phyloP scores from a whole-genome alignment of 2,888 invertebrate genomes.

The Apamea anceps region DNA sequence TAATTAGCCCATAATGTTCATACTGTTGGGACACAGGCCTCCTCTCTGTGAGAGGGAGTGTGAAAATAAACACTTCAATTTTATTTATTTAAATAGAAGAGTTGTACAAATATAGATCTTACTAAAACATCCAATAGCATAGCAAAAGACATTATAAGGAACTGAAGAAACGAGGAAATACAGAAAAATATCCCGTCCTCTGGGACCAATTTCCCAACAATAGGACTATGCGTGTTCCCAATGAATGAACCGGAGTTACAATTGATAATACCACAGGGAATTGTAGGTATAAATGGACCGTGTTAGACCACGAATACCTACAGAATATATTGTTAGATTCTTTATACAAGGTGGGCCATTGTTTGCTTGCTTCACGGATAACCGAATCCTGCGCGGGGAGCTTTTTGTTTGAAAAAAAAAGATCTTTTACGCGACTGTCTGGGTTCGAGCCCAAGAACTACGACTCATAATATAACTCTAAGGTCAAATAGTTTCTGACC shows the following conservation, averaged over 20 bases:
- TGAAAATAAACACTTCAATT: too few species aligned
- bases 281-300: neutral
- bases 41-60: too few species aligned
- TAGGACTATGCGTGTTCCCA: slow-evolving; percentile 8
- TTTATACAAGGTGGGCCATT: neutral
- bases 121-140: neutral
- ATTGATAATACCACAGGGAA: slow-evolving; percentile 8
- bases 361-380: neutral
- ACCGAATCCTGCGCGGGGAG: too few species aligned
- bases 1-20: too few species aligned
- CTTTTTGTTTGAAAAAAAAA: too few species aligned
- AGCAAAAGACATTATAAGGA: neutral
- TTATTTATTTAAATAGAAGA: too few species aligned
- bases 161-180: neutral
- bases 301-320: neutral
- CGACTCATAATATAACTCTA: too few species aligned
- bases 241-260: slow-evolving; percentile 15
- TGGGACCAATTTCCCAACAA: slow-evolving; percentile 20
- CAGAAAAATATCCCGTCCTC: neutral
- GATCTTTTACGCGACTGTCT: too few species aligned
- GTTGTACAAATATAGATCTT: too few species aligned
- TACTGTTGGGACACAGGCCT: too few species aligned
- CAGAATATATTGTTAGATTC: neutral
- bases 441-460: too few species aligned
- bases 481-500: neutral